Evolutionary conservation across 2,888 invertebrate species (phyloP).

Genomic region (Thera britannica): DNA sequence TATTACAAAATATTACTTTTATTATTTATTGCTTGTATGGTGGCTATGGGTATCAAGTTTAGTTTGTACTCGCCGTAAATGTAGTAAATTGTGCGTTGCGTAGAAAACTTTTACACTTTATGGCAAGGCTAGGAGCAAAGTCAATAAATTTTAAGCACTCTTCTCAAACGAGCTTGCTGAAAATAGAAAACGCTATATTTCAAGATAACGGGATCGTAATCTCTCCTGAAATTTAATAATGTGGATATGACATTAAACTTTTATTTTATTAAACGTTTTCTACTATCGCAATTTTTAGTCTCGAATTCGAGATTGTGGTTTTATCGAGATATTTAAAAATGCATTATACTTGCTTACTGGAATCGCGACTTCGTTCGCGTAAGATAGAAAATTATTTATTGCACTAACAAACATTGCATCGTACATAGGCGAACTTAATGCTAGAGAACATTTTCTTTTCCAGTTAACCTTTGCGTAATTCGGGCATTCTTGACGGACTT

Average conservation of each 20-base stretch:
- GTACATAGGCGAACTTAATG: no score
- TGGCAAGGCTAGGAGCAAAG: slow-evolving; percentile 58
- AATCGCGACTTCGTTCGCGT: no score
- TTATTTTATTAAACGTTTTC: slow-evolving; percentile 52
- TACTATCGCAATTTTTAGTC: slow-evolving; percentile 19
- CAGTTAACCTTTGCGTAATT: no score
- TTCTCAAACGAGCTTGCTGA: slow-evolving; percentile 62
- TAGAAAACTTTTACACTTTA: slow-evolving; percentile 69
- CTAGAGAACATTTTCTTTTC: no score
- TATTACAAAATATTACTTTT: no score
- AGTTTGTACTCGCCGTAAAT: slow-evolving; percentile 56
- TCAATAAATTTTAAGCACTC: slow-evolving; percentile 69
- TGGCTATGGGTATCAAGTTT: slow-evolving; percentile 54
- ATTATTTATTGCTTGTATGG: slow-evolving; percentile 44
- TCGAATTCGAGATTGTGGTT: slow-evolving; percentile 5
- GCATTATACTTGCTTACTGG: not conserved
- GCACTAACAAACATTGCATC: no score
- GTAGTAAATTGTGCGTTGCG: slow-evolving; percentile 65
- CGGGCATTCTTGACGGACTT: no score
- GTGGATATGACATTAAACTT: slow-evolving; percentile 60
- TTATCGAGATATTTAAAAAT: slow-evolving; percentile 11
- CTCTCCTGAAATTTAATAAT: slow-evolving; percentile 73
- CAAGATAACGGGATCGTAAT: slow-evolving; percentile 72
- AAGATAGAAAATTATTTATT: no score
- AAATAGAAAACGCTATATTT: slow-evolving; percentile 68